Base-by-base conservation (phyloP, 2,797 vertebrate genomes). In the Malurus splendens region DNA sequence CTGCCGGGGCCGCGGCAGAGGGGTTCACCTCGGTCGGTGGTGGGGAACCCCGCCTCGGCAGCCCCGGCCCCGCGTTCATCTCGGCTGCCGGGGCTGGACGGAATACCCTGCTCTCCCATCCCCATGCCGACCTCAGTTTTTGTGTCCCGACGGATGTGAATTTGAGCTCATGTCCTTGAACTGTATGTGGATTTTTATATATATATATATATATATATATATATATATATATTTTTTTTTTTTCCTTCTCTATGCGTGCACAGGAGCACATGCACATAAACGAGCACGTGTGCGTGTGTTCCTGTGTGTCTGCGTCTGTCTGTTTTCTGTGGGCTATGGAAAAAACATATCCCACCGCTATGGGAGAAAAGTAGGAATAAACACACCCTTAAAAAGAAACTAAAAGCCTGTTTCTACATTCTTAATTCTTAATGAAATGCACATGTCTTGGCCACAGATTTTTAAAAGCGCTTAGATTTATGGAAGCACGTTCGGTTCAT, bases 361-460 rank as follows among this genome's bases (percentile, higher is more conserved):
- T 10, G 59, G 60, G 33, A 55, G 62, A 50, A 45, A 79, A 87
- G 36, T 27, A 51, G 79, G 87, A 70, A 71, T 80, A 90, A 92
- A 83, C 76, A 45, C 30, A 59, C 17, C 18, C 70, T 15, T 60
- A 42, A 84, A 75, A 85, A 91, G 75, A 90, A 91, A 79, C 68
- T 39, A 24, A 85, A 76, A 30, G 67, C 36, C 33, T 89, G 18
- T 87, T 93, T 56, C 89, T 88, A 14, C 60, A 11, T 82, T 48
- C 83, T 88, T 81, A 92, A 92, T 93, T 89, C 87, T 66, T 96
- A 96, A 96, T 96, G 94, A 94, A 95, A 96, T 32, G 79, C 96
- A 96, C 87, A 94, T 96, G 96, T 90, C 55, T 93, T 95, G 95
- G 91, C 93, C 95, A 93, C 92, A 22, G 81, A 82, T 91, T 88